Evolutionary conservation across 2,888 invertebrate species (phyloP), one percentile per base, ranked within the genome.

Genomic region (Lymantria dispar): DNA sequence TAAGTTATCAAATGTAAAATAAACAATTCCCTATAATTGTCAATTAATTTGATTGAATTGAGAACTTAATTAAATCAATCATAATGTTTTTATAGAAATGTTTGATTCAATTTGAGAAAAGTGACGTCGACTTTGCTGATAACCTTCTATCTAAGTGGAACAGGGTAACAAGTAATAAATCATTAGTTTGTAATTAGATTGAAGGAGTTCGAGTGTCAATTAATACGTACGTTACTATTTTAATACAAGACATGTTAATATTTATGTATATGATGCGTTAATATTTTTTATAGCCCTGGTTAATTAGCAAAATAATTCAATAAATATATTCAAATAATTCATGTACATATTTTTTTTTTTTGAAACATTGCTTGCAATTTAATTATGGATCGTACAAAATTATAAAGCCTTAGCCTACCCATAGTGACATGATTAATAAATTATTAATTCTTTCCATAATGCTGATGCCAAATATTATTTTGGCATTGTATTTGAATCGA

Each of bases 181-280:
- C 64, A 56, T 59, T 56, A 62, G 39, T 50, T 41, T 54, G 47
- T 61, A 64, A 70, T 72, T 68, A 62, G 56, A 22, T 45, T 41
- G 41, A 55, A 57, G 56, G 60, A 12, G 12, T 7, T 58, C 42
- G 14, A 30, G 29, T 30, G 36, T 47, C 30, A 41, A 43, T 46
- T 38, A 38, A 11, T 7, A 33, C 10, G 33, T 10, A 10, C 10
- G 5, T 33, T 7, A 33, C 8, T 33, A 33, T 10, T 33, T 8
- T 1, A 10, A 33, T 33, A 33, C 33, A 10, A 8, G 33, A 33
- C 33, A 1, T 2, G 10, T 5, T n/a, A 22, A 3, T 22, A 22
- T 2, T 22, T 22, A 22, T 22, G 22, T n/a, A n/a, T n/a, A n/a
- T n/a, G n/a, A n/a, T n/a, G n/a, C n/a, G n/a, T 22, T 22, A 22